These are phyloP conservation scores for Ammospiza maritima DNA, from an alignment of 2,797 vertebrate genomes.

Conservation along the genomic window DNA sequence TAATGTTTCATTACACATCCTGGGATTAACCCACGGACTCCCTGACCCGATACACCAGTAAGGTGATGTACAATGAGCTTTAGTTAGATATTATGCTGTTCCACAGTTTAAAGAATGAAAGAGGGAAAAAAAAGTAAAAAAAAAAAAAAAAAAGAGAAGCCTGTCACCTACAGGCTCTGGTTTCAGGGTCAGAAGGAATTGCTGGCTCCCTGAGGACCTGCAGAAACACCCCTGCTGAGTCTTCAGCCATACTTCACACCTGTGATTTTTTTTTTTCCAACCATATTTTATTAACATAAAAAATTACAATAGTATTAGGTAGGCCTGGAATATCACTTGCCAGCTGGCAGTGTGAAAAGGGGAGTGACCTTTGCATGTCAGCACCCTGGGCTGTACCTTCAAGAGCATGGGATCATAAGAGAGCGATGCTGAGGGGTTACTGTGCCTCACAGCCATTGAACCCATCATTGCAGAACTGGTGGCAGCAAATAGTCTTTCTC, in stretches of 20 bases:
- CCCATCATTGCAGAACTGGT: accelerated
- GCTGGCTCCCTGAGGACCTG: not conserved
- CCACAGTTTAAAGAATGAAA: not conserved
- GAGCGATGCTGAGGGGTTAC: no score
- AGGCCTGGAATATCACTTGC: not conserved
- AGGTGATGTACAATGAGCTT: not conserved
- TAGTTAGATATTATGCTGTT: not conserved
- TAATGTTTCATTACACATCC: not conserved
- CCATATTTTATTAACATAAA: not conserved
- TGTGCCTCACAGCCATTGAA: not conserved
- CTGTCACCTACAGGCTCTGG: not conserved
- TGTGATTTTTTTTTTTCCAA: not conserved
- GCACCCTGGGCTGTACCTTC: not conserved
- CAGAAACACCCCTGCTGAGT: not conserved
- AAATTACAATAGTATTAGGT: not conserved
- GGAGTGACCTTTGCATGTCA: not conserved
- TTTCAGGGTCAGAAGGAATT: not conserved
- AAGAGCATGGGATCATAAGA: not conserved
- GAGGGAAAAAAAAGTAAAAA: accelerated
- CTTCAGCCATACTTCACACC: not conserved
- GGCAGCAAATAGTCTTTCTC: not conserved
- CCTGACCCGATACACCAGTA: not conserved
- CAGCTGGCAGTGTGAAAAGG: not conserved
- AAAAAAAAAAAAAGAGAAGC: not conserved
- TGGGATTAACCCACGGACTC: accelerated